Evolutionary conservation across 1,140 invertebrate genomes (phyloP), one percentile per base, ranked within the genome.

Genomic region (Magallana angulata): DNA sequence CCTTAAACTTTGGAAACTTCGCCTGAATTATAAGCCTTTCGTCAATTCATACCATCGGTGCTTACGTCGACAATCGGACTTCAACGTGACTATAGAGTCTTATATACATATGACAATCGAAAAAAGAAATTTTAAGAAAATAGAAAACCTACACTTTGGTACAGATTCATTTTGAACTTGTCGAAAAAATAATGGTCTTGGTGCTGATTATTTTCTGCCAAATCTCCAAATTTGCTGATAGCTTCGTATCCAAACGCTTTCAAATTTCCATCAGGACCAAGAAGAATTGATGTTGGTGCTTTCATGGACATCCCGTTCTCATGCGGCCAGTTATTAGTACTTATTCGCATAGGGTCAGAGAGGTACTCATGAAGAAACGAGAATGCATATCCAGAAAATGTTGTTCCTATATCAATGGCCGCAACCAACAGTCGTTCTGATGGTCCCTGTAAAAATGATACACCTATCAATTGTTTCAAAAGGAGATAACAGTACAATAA

Each of bases 351-450:
- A 9, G 71, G 88, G 57, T 91, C 90, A 4, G 57, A 48, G 12
- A 68, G 24, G 57, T 89, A 91, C 11, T 91, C 89, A 56, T 89
- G 85, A 14, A 64, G 90, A 62, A 91, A 91, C 24, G 91, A 91
- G 48, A 90, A 91, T 6, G 91, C 90, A 81, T 91, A 91, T 7
- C 91, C 91, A 30, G 89, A 86, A 57, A 85, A 91, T 48, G 91
- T 90, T n/a, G 91, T 91, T 9, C 91, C 91, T 64, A 91, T 89
- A 85, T 91, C 91, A 14, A 91, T 91, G 60, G 90, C 91, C 3
- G 88, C 91, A 8, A 91, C 90, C 12, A 90, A 56, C 7, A 16
- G 7, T 48, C 48, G 7, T 11, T 24, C 57, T 76, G 64, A 48
- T 48, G 36, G 5, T 48, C 36, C 36, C 36, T 48, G 36, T 48